These are phyloP conservation scores for Pseudopipra pipra DNA, from an alignment of 2,113 vertebrate species.

Conservation along the genomic window DNA sequence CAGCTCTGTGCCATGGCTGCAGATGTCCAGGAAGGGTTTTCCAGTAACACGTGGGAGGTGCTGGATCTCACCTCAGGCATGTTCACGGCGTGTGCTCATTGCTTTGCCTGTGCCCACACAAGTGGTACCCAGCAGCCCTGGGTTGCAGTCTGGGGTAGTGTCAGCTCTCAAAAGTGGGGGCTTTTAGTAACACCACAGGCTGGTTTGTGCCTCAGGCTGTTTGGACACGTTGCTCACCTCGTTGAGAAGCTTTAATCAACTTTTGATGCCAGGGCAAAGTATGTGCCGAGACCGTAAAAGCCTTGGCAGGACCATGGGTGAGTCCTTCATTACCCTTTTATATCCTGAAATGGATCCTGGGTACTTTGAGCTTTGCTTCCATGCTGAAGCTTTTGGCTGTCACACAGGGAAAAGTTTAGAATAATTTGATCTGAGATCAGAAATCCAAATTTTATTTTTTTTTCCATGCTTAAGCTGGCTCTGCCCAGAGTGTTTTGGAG, in stretches of 20 bases:
- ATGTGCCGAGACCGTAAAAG: not conserved
- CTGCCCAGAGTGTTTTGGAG: not conserved
- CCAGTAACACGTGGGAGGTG: rapidly evolving
- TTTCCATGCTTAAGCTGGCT: not conserved
- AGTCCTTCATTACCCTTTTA: not conserved
- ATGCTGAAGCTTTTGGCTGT: not conserved
- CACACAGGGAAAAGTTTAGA: not conserved
- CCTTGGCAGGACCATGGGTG: rapidly evolving
- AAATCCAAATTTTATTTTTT: not conserved
- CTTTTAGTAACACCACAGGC: not conserved
- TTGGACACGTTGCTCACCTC: not conserved
- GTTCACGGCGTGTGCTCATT: rapidly evolving
- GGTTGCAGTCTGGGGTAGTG: rapidly evolving
- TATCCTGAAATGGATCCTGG: not conserved
- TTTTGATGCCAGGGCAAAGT: not conserved
- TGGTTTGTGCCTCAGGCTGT: not conserved
- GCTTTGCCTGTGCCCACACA: not conserved
- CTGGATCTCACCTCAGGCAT: not conserved
- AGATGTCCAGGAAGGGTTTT: not conserved
- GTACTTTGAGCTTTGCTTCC: not conserved
- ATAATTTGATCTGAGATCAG: not conserved
- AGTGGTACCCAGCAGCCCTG: not conserved
- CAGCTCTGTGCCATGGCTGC: not conserved
- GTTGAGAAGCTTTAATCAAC: not conserved
- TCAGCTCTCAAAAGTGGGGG: not conserved